These are phyloP conservation scores for Urosaurus nigricauda DNA, from an alignment of 2,797 vertebrate species.

Conservation along the genomic window DNA sequence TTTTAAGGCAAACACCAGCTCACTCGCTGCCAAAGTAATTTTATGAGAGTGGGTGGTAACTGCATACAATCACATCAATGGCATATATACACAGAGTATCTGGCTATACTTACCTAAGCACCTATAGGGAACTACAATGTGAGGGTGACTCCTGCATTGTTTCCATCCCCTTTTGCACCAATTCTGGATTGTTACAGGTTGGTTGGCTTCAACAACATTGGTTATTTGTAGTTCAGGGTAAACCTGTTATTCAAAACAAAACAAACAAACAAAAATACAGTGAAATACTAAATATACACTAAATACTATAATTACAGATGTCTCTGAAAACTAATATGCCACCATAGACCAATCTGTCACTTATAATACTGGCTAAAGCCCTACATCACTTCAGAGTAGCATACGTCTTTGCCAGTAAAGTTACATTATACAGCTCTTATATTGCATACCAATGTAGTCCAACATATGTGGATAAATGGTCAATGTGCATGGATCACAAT, in stretches of 20 bases:
- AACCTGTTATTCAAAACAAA: constrained; percentile 76
- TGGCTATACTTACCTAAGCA: constrained; percentile 87
- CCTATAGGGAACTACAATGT: constrained; percentile 96
- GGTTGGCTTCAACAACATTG: constrained; percentile 92
- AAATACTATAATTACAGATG: not conserved
- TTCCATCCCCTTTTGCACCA: constrained; percentile 90
- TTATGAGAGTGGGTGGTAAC: not conserved
- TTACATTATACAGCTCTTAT: no score
- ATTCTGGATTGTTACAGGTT: constrained; percentile 89
- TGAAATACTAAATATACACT: constrained; percentile 20
- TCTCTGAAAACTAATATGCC: not conserved
- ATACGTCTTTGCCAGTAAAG: no score
- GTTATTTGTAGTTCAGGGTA: constrained; percentile 92
- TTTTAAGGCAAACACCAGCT: not conserved
- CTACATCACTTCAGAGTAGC: no score
- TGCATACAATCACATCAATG: constrained; percentile 9
- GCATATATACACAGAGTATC: not conserved
- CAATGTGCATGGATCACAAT: no score
- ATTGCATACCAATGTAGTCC: no score
- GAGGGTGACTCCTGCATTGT: constrained; percentile 88
- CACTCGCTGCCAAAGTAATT: not conserved
- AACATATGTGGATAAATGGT: no score
- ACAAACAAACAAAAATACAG: constrained; percentile 23
- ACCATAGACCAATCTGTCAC: not conserved
- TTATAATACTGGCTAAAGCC: no score